Base-by-base conservation (phyloP, 1,140 invertebrate species). In the Drosophila pallidifrons region DNA sequence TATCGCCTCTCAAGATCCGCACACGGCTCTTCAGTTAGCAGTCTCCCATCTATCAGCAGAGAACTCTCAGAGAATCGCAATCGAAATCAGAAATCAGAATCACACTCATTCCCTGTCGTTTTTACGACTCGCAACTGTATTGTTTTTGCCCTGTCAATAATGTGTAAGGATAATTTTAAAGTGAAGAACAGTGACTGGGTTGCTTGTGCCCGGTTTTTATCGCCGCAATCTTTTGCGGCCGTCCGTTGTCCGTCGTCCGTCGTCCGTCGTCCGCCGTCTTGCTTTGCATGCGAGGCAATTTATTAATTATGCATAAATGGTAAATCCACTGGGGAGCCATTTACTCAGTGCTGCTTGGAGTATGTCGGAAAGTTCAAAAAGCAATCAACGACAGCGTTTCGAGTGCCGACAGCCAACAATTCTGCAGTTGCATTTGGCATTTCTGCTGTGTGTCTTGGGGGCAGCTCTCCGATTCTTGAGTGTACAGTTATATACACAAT, bases 221-320 rank as follows among this genome's bases (percentile, higher is more conserved):
- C 82, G 80, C 55, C 49, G 69, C 68, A 77, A 87, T 86, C 82
- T 73, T 25, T 25, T 28, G 55, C 63, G 69, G 69, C 59, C 57
- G 20, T 20, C 20, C 20, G 20, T 3, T 20, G 20, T 20, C 20
- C 20, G 20, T 20, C 20, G 20, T 20, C 20, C 20, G 20, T n/a
- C n/a, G n/a, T n/a, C n/a, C n/a, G n/a, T n/a, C n/a, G n/a, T n/a
- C n/a, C n/a, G n/a, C 20, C 74, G 67, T 75, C 78, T 75, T 61
- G 59, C 63, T 55, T 82, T 82, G 80, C 76, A 81, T 76, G 70
- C 72, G 51, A 71, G 82, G 79, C 85, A 88, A 88, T 88, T 88
- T 89, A 88, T 88, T 88, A 89, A 89, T 89, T 88, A 88, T 88
- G 85, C 85, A 88, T 81, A 89, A 89, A 85, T 89, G 83, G 74